A percentile compares a stretch with the other conserved stretches of the same genome.
Evolutionary conservation across 2,888 invertebrate species (phyloP).

Genomic region (Xanthia togata): DNA sequence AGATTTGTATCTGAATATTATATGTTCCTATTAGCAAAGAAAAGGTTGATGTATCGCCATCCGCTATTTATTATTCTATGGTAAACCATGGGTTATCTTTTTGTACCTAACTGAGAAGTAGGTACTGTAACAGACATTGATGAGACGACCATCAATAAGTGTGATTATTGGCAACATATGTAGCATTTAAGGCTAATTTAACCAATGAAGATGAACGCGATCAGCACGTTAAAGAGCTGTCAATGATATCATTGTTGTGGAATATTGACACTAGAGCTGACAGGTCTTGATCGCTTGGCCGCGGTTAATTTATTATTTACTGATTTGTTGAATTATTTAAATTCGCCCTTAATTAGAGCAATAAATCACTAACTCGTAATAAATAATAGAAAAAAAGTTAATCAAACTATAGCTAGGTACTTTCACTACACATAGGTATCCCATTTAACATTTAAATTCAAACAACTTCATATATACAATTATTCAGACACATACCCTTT

Average conservation of each 20-base stretch:
- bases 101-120: neutral
- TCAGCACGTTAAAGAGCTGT: neutral
- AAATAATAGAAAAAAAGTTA: neutral
- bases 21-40: neutral
- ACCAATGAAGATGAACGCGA: neutral
- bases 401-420: neutral
- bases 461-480: neutral
- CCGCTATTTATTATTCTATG: neutral
- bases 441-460: neutral
- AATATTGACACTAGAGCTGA: neutral
- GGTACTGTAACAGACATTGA: neutral
- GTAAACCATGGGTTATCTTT: neutral
- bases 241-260: neutral
- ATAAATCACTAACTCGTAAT: neutral
- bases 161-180: neutral
- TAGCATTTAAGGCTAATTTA: neutral
- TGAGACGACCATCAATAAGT: neutral
- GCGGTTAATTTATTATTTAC: too few relatives aligned
- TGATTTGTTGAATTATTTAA: neutral
- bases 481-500: neutral
- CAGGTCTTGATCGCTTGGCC: neutral
- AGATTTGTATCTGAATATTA: conserved; percentile 4
- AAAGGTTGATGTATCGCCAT: neutral
- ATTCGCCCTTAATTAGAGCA: neutral
- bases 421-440: neutral